Conservation (phyloP, 2,888 invertebrate species). For the Erpobdella octoculata region DNA sequence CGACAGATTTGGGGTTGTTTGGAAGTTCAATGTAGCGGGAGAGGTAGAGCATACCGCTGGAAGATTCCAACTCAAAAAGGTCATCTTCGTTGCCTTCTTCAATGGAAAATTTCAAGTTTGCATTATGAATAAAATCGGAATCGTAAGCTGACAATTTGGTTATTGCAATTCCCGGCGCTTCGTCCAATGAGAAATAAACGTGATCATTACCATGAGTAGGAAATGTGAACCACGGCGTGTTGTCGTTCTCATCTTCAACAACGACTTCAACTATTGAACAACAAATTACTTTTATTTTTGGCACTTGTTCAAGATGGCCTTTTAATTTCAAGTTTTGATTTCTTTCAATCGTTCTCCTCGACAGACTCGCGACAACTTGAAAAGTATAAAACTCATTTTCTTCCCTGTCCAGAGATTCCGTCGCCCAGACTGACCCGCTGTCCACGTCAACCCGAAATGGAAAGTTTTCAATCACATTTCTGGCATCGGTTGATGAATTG, state of each 20-base stretch:
- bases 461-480: background rate
- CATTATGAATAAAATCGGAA: conserved; percentile 78
- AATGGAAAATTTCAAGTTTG: conserved; percentile 82
- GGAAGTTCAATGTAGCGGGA: background rate
- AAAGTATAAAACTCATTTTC: background rate
- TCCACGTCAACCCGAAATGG: conserved; percentile 6
- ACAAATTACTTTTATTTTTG: background rate
- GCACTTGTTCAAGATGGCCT: background rate
- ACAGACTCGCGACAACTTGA: conserved; percentile 8
- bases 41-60: conserved; percentile 18
- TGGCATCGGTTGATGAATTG: background rate
- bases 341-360: background rate
- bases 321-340: background rate
- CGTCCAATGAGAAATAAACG: conserved; percentile 5
- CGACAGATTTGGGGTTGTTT: background rate
- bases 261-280: conserved; percentile 28
- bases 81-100: conserved; percentile 43
- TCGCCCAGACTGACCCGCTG: background rate
- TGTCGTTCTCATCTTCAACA: conserved; percentile 35
- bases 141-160: conserved; percentile 68
- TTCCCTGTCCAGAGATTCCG: conserved; percentile 20
- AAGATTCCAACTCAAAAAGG: conserved; percentile 17
- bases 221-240: conserved; percentile 33
- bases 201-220: conserved; percentile 28
- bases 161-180: conserved; percentile 16